Conservation (phyloP, 2,797 vertebrate genomes). For the Heterohyrax brucei region DNA sequence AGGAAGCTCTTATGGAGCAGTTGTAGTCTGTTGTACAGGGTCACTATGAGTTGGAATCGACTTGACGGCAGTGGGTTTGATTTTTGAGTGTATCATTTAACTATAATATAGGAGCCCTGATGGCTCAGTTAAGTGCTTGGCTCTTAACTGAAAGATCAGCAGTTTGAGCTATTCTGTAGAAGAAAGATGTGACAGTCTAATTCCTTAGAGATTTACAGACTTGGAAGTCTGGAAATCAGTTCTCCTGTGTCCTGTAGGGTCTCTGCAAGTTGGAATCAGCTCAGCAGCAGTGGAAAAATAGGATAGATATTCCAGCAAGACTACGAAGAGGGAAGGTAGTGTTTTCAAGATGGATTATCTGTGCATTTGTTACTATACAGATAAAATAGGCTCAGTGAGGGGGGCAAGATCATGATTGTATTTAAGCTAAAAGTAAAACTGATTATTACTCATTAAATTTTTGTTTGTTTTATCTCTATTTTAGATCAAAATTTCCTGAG, state of each 20-base stretch:
- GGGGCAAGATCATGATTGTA: background rate
- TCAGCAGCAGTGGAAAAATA: background rate
- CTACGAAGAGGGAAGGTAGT: background rate
- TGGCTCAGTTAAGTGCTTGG: too few relatives aligned
- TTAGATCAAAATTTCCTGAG: background rate
- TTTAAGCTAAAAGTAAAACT: constrained; percentile 60
- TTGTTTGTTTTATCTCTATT: background rate
- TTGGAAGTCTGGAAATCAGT: background rate
- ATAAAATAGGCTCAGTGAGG: constrained; percentile 11
- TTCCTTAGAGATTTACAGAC: too few relatives aligned
- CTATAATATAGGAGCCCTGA: too few relatives aligned
- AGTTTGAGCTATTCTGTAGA: too few relatives aligned
- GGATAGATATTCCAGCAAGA: background rate
- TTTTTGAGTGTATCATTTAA: background rate
- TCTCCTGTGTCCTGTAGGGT: background rate
- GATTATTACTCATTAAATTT: constrained; percentile 26
- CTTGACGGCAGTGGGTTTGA: too few relatives aligned
- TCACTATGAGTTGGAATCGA: too few relatives aligned
- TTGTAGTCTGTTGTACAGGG: too few relatives aligned
- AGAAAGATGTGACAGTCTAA: too few relatives aligned
- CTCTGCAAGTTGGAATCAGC: background rate
- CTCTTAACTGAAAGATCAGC: too few relatives aligned
- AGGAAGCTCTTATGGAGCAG: too few relatives aligned
- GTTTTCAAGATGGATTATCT: constrained; percentile 39
- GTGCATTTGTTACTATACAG: constrained; percentile 24